Evolutionary conservation across 2,888 invertebrate genomes (phyloP).

Genomic region (Drosophila prolongata): DNA sequence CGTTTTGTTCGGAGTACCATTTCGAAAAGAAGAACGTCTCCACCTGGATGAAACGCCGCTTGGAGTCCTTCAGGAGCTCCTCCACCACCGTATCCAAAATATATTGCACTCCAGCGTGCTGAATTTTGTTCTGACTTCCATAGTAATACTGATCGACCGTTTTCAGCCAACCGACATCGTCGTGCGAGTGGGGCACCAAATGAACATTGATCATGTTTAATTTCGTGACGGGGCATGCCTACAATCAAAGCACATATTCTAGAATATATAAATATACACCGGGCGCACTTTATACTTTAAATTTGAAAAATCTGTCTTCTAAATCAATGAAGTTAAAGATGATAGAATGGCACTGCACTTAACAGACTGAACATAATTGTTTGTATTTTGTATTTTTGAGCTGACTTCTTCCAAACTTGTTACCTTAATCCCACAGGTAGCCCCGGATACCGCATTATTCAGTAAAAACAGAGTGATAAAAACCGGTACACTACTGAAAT

Average conservation of each 20-base stretch:
- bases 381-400: neutral
- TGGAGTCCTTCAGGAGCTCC: conserved; percentile 89
- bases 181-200: conserved; percentile 94
- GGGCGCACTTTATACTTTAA: neutral
- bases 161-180: conserved; percentile 97
- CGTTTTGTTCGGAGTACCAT: conserved; percentile 91
- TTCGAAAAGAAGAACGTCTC: conserved; percentile 94
- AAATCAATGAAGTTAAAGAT: neutral
- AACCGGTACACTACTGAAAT: conserved; percentile 18
- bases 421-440: conserved; percentile 65
- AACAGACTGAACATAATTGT: neutral
- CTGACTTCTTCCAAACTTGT: neutral
- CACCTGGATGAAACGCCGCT: conserved; percentile 94
- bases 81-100: conserved; percentile 94
- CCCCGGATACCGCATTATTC: conserved; percentile 14
- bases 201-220: conserved; percentile 91
- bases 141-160: conserved; percentile 97
- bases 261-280: too few relatives aligned
- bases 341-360: neutral
- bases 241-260: conserved; percentile 26
- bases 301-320: neutral
- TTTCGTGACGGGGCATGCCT: conserved; percentile 88
- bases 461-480: conserved; percentile 30
- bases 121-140: conserved; percentile 89
- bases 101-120: conserved; percentile 94